Evolutionary conservation across 2,888 invertebrate genomes (phyloP), one percentile per base, ranked within the genome.

Genomic region (Pyrgus malvae): DNA sequence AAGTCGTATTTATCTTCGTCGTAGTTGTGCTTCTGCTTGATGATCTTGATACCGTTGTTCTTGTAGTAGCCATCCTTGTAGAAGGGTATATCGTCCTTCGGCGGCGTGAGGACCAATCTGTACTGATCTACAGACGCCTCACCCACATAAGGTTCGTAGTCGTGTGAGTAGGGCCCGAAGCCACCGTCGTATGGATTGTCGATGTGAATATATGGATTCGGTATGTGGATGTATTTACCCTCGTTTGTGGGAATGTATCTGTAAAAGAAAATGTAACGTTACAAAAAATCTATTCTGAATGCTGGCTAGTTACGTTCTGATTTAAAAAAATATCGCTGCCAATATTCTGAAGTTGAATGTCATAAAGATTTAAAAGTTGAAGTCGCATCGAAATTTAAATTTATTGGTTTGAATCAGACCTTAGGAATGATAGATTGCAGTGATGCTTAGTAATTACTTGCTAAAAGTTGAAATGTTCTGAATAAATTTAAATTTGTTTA

Each of bases 211-310:
- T 92, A 92, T 0, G 91, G 90, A 60, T 89, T 87, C 2, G 90
- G 91, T 51, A 88, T 68, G 64, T 93, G 93, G 23, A 89, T 69
- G 67, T 92, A 92, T 72, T 83, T 90, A 2, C 91, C 91, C 59
- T 89, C 90, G 53, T 91, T 69, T 23, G 74, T 70, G 2, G 91
- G 91, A 42, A 68, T 67, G 70, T 92, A 93, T 60, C 86, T 89
- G 61, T 68, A 25, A 63, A 38, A 50, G 7, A 42, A 19, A 2
- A 2, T 7, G 16, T 5, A 3, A 1, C 7, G 12, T 14, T 14
- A n/a, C 3, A n/a, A n/a, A n/a, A n/a, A n/a, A n/a, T n/a, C n/a
- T n/a, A n/a, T n/a, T n/a, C n/a, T n/a, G n/a, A n/a, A n/a, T n/a
- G n/a, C n/a, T n/a, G n/a, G n/a, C n/a, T n/a, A n/a, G n/a, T n/a